These are phyloP conservation scores for Rapana venosa DNA, from an alignment of 2,888 invertebrate species.

Conservation along the genomic window DNA sequence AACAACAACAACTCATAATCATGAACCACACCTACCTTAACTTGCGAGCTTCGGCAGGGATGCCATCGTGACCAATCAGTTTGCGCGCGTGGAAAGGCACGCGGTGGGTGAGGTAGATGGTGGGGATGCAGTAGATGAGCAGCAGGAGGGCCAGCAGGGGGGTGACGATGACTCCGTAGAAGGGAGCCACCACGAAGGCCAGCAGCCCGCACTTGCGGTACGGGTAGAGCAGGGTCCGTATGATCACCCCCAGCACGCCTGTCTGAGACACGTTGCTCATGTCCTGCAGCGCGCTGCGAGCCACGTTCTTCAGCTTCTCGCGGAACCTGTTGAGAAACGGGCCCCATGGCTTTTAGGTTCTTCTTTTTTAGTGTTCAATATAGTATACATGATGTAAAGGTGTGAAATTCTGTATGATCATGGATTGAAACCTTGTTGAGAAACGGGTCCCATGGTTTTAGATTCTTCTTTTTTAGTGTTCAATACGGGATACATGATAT, in stretches of 20 bases:
- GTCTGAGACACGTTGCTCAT: constrained; percentile 71
- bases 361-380: neutral
- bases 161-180: constrained; percentile 65
- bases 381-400: no score
- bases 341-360: neutral
- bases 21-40: neutral
- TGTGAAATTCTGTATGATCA: no score
- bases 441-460: neutral
- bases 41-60: constrained; percentile 50
- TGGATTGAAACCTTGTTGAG: neutral
- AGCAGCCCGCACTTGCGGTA: constrained; percentile 73
- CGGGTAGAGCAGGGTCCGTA: constrained; percentile 71
- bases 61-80: constrained; percentile 55
- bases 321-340: constrained; percentile 48
- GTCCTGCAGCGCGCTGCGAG: constrained; percentile 69
- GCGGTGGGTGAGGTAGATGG: constrained; percentile 71
- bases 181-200: constrained; percentile 66
- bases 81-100: constrained; percentile 70
- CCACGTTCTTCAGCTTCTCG: constrained; percentile 67
- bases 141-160: constrained; percentile 67
- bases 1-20: neutral
- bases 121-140: constrained; percentile 71
- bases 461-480: neutral
- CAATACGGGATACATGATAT: no score
- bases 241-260: constrained; percentile 68